Evolutionary conservation across 2,113 vertebrate genomes (phyloP), one percentile per base, ranked within the genome.

Genomic region (Synodontis membranacea): DNA sequence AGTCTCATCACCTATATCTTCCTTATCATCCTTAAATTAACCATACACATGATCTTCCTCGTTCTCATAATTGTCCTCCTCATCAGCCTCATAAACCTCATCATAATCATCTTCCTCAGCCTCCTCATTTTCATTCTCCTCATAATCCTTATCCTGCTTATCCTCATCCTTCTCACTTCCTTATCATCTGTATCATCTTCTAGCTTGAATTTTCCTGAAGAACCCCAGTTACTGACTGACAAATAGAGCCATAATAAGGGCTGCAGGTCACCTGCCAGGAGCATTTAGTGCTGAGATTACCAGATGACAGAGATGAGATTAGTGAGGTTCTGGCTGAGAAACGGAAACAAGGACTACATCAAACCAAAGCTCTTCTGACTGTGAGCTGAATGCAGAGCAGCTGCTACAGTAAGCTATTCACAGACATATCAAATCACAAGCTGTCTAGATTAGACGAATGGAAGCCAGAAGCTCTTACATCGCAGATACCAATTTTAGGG

Each of bases 381-480:
- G 60, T 68, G 75, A 86, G 58, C n/a, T 68, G 84, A 86, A 86
- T 86, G n/a, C 62, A 21, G 75, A 80, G 48, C 58, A 52, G 58
- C 58, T 70, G 60, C 58, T 48, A 54, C 37, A 25, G 68, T 28
- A 68, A 54, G 34, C 8, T 52, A 10, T 23, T 80, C 76, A 80
- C 48, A 80, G 58, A 23, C 42, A 75, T n/a, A 66, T 64, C 74
- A 64, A 44, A 72, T 37, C 46, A 25, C 70, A 60, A 76, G 42
- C 56, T 25, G 42, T 80, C 76, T 37, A 84, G 48, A 48, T 11
- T 23, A 50, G 52, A 42, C 28, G 52, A 1, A 37, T 25, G 31
- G 50, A 79, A 56, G 50, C 31, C 15, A 31, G 66, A 19, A 12
- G 4, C 62, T 68, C n/a, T 23, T 17, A 39, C n/a, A 54, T 21